Evolutionary conservation across 2,113 vertebrate species (phyloP).

Genomic region (Melierax canorus): DNA sequence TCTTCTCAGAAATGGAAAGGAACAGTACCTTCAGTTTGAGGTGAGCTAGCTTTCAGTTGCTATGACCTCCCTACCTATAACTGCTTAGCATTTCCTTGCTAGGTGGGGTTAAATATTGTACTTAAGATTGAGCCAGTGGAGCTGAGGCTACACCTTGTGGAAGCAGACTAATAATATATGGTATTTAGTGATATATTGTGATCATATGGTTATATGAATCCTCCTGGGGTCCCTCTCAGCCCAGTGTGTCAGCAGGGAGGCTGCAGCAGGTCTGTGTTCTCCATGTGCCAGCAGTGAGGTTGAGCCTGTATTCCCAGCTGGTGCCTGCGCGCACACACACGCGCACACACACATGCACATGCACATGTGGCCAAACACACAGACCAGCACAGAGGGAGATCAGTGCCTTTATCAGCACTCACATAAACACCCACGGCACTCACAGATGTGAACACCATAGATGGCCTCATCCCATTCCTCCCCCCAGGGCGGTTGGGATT

Average conservation of each 20-base stretch:
- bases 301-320: neutral
- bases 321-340: neutral
- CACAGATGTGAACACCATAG: neutral
- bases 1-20: neutral
- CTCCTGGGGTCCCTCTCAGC: neutral
- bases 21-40: neutral
- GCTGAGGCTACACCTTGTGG: neutral
- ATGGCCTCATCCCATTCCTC: neutral
- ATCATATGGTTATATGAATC: neutral
- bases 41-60: neutral
- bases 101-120: neutral
- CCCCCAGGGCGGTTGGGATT: neutral
- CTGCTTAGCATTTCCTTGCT: neutral
- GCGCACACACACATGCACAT: rapidly evolving
- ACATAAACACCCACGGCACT: neutral
- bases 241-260: neutral
- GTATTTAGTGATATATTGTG: neutral
- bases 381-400: neutral
- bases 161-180: neutral
- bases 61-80: neutral
- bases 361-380: neutral
- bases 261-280: neutral
- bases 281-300: neutral
- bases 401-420: neutral
- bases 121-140: neutral